Percentiles rank a stretch among this genome's conserved stretches.
Conservation (phyloP, 2,888 invertebrate genomes). For the Acrocyrtus sp. region DNA sequence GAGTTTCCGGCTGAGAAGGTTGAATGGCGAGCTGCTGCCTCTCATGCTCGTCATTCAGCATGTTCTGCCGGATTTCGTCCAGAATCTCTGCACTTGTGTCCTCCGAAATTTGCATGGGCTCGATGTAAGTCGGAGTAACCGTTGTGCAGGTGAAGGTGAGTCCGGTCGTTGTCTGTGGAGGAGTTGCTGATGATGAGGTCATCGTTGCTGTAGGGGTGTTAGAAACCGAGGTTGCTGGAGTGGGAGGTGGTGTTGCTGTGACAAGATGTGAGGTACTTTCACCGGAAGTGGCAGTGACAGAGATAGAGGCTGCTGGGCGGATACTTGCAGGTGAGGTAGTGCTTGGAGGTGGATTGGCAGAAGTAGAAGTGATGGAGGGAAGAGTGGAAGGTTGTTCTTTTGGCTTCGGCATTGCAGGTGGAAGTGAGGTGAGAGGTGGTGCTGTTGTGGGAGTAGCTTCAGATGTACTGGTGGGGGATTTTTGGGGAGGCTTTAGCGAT, state of each 20-base stretch:
- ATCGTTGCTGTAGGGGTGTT: background rate
- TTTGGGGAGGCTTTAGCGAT: too few species aligned
- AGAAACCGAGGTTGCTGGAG: background rate
- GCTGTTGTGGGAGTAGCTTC: background rate
- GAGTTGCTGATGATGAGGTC: background rate
- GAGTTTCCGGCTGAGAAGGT: background rate
- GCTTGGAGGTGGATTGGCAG: background rate
- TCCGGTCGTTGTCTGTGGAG: background rate
- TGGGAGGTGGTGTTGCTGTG: background rate
- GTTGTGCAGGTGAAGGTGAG: conserved; percentile 5
- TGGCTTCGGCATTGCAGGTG: background rate
- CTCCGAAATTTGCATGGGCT: background rate
- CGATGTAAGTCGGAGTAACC: background rate
- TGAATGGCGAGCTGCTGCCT: conserved; percentile 18
- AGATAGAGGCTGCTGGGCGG: background rate
- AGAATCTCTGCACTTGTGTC: conserved; percentile 12
- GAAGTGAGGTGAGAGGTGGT: background rate
- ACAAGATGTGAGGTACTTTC: background rate
- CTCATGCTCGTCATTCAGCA: conserved; percentile 59
- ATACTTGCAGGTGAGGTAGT: background rate
- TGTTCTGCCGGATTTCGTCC: conserved; percentile 61
- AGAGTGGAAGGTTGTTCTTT: background rate
- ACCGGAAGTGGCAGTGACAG: background rate
- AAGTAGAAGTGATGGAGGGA: background rate
- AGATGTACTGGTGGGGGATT: background rate